Base-by-base conservation (phyloP, 2,797 vertebrate species). In the Cheirogaleus major region DNA sequence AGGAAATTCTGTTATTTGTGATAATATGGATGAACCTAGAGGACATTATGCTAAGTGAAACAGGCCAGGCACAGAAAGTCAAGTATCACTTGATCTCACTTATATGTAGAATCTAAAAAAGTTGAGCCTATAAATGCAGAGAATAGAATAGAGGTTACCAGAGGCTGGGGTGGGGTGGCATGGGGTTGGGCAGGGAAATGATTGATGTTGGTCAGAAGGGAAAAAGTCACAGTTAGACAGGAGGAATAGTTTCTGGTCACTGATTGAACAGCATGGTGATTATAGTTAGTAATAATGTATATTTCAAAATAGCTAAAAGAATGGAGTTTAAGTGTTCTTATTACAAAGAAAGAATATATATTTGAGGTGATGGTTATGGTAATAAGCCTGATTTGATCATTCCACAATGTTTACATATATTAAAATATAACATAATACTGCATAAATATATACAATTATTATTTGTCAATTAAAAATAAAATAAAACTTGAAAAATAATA, bases 271-370 rank as follows among this genome's bases (percentile, higher is more conserved):
- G 41, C 7, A 73, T 30, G 13, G 5, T 43, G 30, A 83, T 38
- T 57, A 48, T 17, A 5, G 10, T 89, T 38, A 30, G 13, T n/a
- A 55, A 52, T 17, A 27, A 65, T 23, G 9, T 7, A 13, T 67
- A 57, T 69, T 76, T 94, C 38, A 55, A 65, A 75, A 35, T 55
- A 55, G 14, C 32, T 38, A 30, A 94, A 55, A 55, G 8, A 89
- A 57, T 48, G 9, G 4, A 76, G 38, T 83, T 75, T 67, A 55
- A 69, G 32, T 45, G 12, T 48, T 59, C 3, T 67, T 11, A 45
- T 12, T 8, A 70, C 27, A 67, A 89, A 81, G 5, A 82, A 89
- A 55, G 35, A 13, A 32, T 45, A 63, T 41, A 13, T 22, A 67
- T 76, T 55, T 57, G 27, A 79, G 20, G 27, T 43, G 35, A 23